These are phyloP conservation scores for Leucosticte australis DNA, from an alignment of 2,113 vertebrate species.

Conservation along the genomic window DNA sequence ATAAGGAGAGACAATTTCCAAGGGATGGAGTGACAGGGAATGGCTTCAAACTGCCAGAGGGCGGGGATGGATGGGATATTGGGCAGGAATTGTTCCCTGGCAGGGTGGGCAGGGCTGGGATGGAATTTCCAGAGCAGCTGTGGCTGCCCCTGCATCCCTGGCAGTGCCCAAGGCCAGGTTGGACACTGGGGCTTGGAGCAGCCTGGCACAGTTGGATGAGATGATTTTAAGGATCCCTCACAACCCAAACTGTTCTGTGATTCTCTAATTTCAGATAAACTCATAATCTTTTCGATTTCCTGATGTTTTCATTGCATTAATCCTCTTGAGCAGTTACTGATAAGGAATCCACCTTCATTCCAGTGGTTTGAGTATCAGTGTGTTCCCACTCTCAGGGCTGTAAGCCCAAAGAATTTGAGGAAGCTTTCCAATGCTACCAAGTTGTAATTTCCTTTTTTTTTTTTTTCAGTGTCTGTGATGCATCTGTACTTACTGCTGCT, in stretches of 20 bases:
- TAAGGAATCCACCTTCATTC: neutral
- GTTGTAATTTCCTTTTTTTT: neutral
- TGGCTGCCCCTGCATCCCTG: neutral
- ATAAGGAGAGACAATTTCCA: neutral
- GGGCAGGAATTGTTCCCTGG: neutral
- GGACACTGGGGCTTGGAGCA: neutral
- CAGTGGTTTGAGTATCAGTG: neutral
- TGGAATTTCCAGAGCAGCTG: neutral
- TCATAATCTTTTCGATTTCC: neutral
- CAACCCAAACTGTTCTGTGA: neutral
- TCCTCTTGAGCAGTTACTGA: neutral
- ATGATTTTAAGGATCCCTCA: neutral
- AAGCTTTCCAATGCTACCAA: neutral
- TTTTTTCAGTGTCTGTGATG: neutral
- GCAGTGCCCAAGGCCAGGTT: neutral
- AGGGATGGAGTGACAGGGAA: neutral
- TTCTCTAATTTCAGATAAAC: neutral
- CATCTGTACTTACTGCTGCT: neutral
- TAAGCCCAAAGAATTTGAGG: neutral
- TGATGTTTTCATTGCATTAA: neutral
- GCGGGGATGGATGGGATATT: rapidly evolving
- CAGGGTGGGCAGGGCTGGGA: neutral
- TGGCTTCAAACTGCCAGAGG: neutral
- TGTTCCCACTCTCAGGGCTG: neutral
- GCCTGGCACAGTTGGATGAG: neutral